Evolutionary conservation across 1,140 invertebrate genomes (phyloP).

Genomic region (Ylistrum balloti): DNA sequence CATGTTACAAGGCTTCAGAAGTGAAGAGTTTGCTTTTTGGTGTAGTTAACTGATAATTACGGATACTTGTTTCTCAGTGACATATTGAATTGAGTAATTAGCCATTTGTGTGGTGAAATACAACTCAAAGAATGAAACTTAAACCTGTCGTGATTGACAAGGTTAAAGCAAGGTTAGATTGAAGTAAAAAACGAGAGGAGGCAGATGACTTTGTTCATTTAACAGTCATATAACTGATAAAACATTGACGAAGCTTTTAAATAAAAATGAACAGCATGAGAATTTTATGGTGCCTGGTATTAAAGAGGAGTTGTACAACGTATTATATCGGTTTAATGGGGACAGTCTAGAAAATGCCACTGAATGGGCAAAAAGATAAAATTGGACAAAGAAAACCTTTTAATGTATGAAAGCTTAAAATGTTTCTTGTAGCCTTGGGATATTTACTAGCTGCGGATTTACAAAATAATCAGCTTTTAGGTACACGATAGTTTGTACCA

Average conservation of each 20-base stretch:
- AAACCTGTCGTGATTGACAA: slow-evolving; percentile 4
- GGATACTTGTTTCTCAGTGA: not conserved
- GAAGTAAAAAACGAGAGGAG: not conserved
- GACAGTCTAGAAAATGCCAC: not conserved
- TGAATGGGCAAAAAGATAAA: not conserved
- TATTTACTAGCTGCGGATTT: not conserved
- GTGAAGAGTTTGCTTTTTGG: not conserved
- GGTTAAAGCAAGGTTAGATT: slow-evolving; percentile 5
- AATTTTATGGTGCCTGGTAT: not conserved
- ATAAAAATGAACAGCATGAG: not conserved
- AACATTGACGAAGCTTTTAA: not conserved
- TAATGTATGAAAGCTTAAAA: not conserved
- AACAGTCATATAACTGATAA: not conserved
- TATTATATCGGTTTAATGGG: not conserved
- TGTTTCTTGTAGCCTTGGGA: not conserved
- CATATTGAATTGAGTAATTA: not conserved
- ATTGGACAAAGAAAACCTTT: not conserved
- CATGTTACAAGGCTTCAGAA: not conserved
- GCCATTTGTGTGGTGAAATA: not conserved
- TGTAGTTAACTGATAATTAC: not conserved
- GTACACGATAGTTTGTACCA: not conserved
- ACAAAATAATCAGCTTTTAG: not conserved
- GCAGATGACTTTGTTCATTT: not conserved
- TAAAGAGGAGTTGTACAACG: not conserved
- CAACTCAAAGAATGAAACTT: not conserved